Percentiles rank a stretch among this genome's conserved stretches.
These are phyloP conservation scores for Plectus sambesii DNA, from an alignment of 1,140 invertebrate genomes.

Conservation along the genomic window DNA sequence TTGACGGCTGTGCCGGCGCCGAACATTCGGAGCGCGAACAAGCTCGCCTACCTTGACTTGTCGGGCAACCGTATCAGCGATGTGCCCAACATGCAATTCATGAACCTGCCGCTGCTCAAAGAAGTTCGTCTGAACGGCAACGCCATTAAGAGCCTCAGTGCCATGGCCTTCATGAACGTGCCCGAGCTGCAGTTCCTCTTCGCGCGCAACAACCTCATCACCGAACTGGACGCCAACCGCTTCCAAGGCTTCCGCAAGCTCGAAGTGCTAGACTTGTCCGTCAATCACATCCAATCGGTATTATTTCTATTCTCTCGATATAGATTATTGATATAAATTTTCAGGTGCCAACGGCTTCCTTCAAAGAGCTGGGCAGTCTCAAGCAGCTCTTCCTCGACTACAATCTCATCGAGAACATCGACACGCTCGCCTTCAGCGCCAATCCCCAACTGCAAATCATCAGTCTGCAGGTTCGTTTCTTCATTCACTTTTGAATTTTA, in stretches of 20 bases:
- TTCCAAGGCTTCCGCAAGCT: constrained; percentile 32
- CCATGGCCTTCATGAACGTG: constrained; percentile 44
- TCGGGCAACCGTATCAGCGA: constrained; percentile 34
- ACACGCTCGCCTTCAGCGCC: constrained; percentile 38
- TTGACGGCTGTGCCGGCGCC: constrained; percentile 31
- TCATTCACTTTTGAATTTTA: too few relatives aligned
- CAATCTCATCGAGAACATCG: constrained; percentile 31
- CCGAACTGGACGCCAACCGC: constrained; percentile 18
- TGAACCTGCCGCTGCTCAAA: constrained; percentile 39
- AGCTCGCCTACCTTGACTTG: constrained; percentile 33
- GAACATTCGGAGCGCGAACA: constrained; percentile 28
- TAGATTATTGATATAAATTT: neutral
- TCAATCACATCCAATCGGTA: constrained; percentile 23
- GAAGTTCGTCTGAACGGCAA: constrained; percentile 38
- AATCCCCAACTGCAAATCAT: constrained; percentile 36
- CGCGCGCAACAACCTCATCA: constrained; percentile 31
- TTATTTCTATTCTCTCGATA: neutral
- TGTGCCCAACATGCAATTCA: constrained; percentile 35
- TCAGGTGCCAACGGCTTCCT: constrained; percentile 22
- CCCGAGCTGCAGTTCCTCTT: constrained; percentile 32
- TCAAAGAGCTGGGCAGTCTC: constrained; percentile 39
- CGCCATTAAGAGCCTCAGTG: constrained; percentile 22
- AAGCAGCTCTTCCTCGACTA: constrained; percentile 30
- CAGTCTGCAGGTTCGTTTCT: constrained; percentile 20
- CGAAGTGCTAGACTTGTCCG: constrained; percentile 23